Conservation (phyloP, 2,113 vertebrate species). For the Elaphurus davidianus region DNA sequence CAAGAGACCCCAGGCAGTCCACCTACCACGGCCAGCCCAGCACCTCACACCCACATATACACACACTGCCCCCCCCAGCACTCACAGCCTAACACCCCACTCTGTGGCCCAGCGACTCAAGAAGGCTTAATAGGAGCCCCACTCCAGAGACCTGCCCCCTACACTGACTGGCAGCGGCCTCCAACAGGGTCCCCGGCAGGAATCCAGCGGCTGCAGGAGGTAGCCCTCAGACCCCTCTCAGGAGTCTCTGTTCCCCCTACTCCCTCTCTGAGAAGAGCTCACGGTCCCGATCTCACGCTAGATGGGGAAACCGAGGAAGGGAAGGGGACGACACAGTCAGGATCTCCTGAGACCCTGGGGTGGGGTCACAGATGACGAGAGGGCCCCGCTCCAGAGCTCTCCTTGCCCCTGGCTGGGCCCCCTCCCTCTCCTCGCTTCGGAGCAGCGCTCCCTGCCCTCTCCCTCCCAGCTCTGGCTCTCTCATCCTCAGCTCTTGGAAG, state of each 20-base stretch:
- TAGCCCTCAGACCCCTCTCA: background rate
- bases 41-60: background rate
- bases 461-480: constrained; percentile 72
- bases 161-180: background rate
- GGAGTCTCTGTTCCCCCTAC: background rate
- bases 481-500: constrained; percentile 76
- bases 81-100: background rate
- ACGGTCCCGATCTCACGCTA: background rate
- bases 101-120: background rate
- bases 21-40: background rate
- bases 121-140: background rate
- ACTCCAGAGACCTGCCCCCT: background rate
- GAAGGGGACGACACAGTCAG: background rate
- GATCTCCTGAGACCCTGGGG: background rate
- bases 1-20: background rate
- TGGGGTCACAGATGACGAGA: background rate
- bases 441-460: constrained; percentile 68
- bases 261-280: background rate
- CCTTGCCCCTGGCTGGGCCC: constrained; percentile 63
- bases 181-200: background rate
- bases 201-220: background rate
- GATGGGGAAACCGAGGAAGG: constrained; percentile 27
- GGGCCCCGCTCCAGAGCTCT: constrained; percentile 17
- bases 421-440: constrained; percentile 28
- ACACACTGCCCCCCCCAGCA: background rate